A percentile compares a stretch with the other conserved stretches of the same genome.
These are phyloP conservation scores for Chaetops frenatus DNA, from an alignment of 2,113 vertebrate genomes.

Conservation along the genomic window DNA sequence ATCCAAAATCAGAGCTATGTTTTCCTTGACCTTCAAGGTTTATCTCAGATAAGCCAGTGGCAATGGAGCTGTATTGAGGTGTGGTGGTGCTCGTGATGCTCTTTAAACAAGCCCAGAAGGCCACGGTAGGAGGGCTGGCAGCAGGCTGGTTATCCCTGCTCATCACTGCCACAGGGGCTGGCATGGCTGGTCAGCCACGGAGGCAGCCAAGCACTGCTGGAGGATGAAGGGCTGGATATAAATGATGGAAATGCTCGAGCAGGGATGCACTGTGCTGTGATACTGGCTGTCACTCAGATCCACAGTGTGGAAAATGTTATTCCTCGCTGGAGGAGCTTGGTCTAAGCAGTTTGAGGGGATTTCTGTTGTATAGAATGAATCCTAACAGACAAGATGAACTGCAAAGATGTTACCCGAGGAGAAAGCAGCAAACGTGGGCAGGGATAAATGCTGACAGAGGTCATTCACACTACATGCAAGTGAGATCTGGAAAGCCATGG, in stretches of 20 bases:
- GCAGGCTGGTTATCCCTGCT: background rate
- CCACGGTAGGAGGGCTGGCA: background rate
- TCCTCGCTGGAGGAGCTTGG: background rate
- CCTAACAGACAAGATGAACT: background rate
- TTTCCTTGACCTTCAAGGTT: background rate
- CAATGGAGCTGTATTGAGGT: background rate
- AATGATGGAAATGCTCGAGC: background rate
- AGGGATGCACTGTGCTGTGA: background rate
- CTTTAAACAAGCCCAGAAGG: background rate
- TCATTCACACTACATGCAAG: background rate
- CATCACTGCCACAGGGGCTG: background rate
- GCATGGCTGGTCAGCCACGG: background rate
- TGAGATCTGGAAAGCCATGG: background rate
- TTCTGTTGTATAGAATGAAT: background rate
- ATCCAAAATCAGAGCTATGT: background rate
- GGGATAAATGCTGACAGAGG: background rate
- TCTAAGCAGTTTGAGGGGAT: background rate
- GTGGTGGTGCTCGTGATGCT: background rate
- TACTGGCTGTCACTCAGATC: background rate
- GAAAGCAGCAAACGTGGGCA: background rate
- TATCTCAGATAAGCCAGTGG: background rate
- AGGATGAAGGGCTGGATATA: background rate
- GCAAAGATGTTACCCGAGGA: background rate
- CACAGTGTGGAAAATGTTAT: background rate
- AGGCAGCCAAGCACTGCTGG: background rate